Conservation (phyloP, 1,140 invertebrate genomes). For the Atta cephalotes region DNA sequence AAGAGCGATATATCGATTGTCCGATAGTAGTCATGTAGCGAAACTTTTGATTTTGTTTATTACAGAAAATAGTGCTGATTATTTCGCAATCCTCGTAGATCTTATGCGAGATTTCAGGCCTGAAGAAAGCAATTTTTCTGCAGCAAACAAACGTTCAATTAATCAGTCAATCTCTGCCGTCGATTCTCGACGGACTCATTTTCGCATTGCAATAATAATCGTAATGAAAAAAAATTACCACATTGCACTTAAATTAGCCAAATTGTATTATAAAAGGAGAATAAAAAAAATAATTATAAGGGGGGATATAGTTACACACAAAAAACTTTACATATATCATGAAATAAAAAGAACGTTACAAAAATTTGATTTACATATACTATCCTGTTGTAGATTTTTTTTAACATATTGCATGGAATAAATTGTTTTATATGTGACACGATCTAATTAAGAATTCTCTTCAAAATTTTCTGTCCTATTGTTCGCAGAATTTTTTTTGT, state of each 20-base stretch:
- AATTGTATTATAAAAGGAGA: conserved; percentile 82
- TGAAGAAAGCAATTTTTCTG: conserved; percentile 25
- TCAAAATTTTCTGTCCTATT: not conserved
- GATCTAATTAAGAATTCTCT: conserved; percentile 33
- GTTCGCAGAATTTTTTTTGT: not conserved
- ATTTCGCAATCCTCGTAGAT: conserved; percentile 11
- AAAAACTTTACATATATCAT: conserved; percentile 80
- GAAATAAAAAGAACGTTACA: conserved; percentile 38
- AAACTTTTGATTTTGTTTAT: not conserved
- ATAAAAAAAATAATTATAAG: conserved; percentile 76
- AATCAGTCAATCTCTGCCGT: not conserved
- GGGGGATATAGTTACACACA: conserved; percentile 59
- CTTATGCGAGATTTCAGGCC: conserved; percentile 29
- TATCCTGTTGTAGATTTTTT: conserved; percentile 82
- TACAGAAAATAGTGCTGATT: conserved; percentile 22
- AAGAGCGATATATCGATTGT: not conserved
- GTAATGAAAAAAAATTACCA: conserved; percentile 68
- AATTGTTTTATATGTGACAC: conserved; percentile 79
- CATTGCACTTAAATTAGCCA: conserved; percentile 79
- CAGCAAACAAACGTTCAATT: not conserved
- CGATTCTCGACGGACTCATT: not conserved
- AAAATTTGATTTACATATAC: conserved; percentile 83
- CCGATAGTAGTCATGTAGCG: not conserved
- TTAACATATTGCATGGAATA: conserved; percentile 78
- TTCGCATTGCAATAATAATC: conserved; percentile 52